Evolutionary conservation across 2,888 invertebrate species (phyloP), one percentile per base, ranked within the genome.

Genomic region (Minunthozetes semirufus): DNA sequence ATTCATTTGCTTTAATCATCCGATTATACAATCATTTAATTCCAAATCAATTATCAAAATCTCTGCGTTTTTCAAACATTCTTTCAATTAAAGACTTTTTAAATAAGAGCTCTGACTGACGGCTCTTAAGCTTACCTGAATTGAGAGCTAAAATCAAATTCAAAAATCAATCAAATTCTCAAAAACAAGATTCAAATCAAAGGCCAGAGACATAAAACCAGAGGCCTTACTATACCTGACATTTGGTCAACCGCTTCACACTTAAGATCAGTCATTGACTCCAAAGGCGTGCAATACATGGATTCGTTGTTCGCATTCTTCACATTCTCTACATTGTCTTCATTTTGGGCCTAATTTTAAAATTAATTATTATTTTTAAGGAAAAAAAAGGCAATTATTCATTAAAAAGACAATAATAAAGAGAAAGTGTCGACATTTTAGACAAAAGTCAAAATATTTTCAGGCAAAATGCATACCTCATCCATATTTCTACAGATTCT

Each of bases 1-100:
- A 59, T 59, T 59, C 56, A 59, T 50, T 59, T 59, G 56, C 56
- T 59, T 25, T 59, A 25, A 59, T 59, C 56, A 59, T 59, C 56
- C 56, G 56, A 19, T 59, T 59, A 25, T 25, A 59, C 22, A 59
- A 17, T 59, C 22, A 59, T 25, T 19, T 19, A 59, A 59, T 25
- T 22, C 56, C 50, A 50, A 25, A 15, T 59, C 22, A 59, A 15
- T 25, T 59, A 59, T 59, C 22, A 25, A 25, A 19, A 59, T 59
- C 22, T 59, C 19, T 59, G 56, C 56, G 22, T 59, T 59, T 25
- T 25, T 59, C 25, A 59, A 59, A 59, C 53, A 53, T 53, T 25
- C 3, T n/a, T 33, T 50, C 11, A 50, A 59, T 59, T 25, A 59
- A 59, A 59, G 25, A 25, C 22, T 59, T 11, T 2, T 19, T n/a